Evolutionary conservation across 2,888 invertebrate genomes (phyloP).

Genomic region (Bellardia bayeri): DNA sequence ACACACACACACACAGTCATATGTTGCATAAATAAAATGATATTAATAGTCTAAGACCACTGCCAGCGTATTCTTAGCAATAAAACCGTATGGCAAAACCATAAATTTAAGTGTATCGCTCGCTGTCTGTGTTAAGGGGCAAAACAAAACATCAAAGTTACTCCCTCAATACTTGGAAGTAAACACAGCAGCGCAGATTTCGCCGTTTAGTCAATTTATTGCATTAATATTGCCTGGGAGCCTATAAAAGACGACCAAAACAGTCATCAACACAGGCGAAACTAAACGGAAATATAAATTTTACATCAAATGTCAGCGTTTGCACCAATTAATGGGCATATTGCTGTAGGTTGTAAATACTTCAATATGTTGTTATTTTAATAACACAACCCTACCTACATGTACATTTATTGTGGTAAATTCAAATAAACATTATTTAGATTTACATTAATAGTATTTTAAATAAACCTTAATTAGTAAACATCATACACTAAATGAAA

Average conservation of each 20-base stretch:
- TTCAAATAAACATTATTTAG: conserved; percentile 9
- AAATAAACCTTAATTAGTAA: background rate
- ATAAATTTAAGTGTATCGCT: background rate
- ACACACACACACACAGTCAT: background rate
- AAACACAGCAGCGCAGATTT: conserved; percentile 18
- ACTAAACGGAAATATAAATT: conserved; percentile 45
- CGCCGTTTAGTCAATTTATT: conserved; percentile 65
- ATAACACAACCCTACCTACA: background rate
- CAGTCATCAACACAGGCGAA: background rate
- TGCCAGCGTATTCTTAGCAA: conserved; percentile 31
- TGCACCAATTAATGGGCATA: conserved; percentile 15
- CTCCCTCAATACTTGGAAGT: conserved; percentile 16
- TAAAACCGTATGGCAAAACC: conserved; percentile 30
- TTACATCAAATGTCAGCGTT: conserved; percentile 39
- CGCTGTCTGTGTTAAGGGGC: conserved; percentile 18
- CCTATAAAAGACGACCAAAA: background rate
- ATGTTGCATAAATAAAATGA: conserved; percentile 29
- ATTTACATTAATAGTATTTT: background rate
- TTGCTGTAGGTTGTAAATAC: background rate
- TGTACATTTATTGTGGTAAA: background rate
- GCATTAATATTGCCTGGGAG: conserved; percentile 53
- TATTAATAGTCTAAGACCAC: conserved; percentile 42
- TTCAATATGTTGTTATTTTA: conserved; percentile 29
- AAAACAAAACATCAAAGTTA: conserved; percentile 27
- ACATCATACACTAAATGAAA: too few species aligned